These are phyloP conservation scores for Frankliniella fusca DNA, from an alignment of 2,888 invertebrate genomes.

Conservation along the genomic window DNA sequence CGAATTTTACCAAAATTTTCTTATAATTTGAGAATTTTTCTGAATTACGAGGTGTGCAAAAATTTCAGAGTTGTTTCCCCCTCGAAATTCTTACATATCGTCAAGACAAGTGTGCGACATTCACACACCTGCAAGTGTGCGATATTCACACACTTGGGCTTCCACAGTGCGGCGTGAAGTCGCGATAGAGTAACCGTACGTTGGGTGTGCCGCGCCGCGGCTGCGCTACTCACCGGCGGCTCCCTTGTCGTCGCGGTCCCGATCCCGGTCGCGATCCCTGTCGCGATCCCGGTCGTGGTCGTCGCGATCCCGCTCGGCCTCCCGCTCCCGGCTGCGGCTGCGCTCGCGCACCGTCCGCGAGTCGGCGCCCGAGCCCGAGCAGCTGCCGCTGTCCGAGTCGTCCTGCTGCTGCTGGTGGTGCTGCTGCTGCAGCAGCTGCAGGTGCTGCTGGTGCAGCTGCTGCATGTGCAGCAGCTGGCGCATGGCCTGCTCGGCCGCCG, in stretches of 20 bases:
- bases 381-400: conserved; percentile 19
- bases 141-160: no score
- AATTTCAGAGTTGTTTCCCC: no score
- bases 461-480: conserved; percentile 13
- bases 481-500: conserved; percentile 14
- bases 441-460: conserved; percentile 20
- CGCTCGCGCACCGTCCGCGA: conserved; percentile 22
- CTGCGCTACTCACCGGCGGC: background rate
- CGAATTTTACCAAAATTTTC: no score
- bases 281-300: background rate
- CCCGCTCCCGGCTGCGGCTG: conserved; percentile 40
- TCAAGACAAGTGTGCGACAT: no score
- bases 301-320: background rate
- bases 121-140: no score
- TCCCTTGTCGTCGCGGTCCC: background rate
- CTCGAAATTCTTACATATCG: no score
- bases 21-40: no score
- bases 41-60: no score
- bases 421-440: conserved; percentile 40
- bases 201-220: no score
- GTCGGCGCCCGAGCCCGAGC: conserved; percentile 12
- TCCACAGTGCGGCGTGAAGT: background rate
- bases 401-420: conserved; percentile 46
- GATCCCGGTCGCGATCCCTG: background rate
- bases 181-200: no score